These are phyloP conservation scores for Corythaeola cristata DNA, from an alignment of 2,113 vertebrate genomes.

Conservation along the genomic window DNA sequence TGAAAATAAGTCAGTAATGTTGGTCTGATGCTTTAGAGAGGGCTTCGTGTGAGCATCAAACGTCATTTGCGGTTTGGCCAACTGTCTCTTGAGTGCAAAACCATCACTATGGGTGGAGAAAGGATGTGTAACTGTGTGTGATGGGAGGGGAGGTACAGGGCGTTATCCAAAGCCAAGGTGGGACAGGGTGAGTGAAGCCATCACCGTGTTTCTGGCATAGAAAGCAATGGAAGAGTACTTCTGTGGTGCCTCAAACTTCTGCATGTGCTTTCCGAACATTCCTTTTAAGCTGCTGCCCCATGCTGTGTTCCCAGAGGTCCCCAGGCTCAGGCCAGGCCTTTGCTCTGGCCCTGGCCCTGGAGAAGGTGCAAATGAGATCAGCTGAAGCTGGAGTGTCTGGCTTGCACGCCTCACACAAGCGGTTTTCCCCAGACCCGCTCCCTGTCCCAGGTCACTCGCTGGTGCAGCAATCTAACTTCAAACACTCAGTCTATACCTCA, in stretches of 20 bases:
- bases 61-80: neutral
- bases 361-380: neutral
- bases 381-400: neutral
- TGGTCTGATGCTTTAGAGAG: neutral
- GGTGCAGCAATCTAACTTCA: neutral
- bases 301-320: neutral
- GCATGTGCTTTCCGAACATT: neutral
- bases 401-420: neutral
- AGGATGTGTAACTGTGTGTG: fast-evolving
- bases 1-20: too few relatives aligned
- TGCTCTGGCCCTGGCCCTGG: neutral
- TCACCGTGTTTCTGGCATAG: neutral
- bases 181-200: neutral
- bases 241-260: neutral
- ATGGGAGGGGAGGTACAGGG: neutral
- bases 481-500: neutral
- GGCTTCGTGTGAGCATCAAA: neutral
- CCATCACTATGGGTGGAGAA: fast-evolving
- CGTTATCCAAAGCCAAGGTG: neutral
- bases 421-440: neutral
- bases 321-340: neutral
- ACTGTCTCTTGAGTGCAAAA: neutral
- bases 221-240: too few relatives aligned
- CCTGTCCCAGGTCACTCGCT: neutral
- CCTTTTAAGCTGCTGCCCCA: neutral